Evolutionary conservation across 2,888 invertebrate genomes (phyloP), one percentile per base, ranked within the genome.

Genomic region (Diachrysia chrysitis): DNA sequence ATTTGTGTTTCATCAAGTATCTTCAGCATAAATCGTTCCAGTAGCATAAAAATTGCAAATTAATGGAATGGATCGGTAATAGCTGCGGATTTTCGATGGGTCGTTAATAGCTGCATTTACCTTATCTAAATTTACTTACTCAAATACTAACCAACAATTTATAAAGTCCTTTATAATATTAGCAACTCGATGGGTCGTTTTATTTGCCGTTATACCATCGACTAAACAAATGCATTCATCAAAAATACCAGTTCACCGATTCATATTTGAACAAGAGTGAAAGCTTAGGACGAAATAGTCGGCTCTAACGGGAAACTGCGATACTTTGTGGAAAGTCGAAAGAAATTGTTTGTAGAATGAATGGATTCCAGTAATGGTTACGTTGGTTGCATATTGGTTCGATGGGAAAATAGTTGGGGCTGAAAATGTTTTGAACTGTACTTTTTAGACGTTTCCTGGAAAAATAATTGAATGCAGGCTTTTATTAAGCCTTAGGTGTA

Each of bases 331-430:
- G 48, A 51, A 51, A 51, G 19, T 51, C 48, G 21, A 21, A 51
- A 19, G 48, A 21, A 51, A 21, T 51, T 51, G 12, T 51, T 51
- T 51, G 48, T 14, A 3, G 19, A 21, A 12, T 51, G 48, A 51
- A 51, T 21, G 19, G 21, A 51, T 51, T 51, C 4, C 48, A 51
- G 21, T 51, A 51, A 51, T 51, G 21, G 48, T 19, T 51, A 51
- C 48, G 19, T 51, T 42, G 42, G 42, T 51, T 51, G 19, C 10
- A 48, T 17, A 48, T n/a, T n/a, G n/a, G n/a, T 19, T 9, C 48
- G 19, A 17, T 19, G 9, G n/a, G 19, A 48, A 48, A 48, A 17
- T n/a, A n/a, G n/a, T 10, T 19, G 0, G 9, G 4, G 37, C 7
- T 16, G 42, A 1, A 42, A 42, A 42, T 42, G 42, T 42, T 42